Conservation (phyloP, 2,797 vertebrate genomes). For the Sebastes iracundus region DNA sequence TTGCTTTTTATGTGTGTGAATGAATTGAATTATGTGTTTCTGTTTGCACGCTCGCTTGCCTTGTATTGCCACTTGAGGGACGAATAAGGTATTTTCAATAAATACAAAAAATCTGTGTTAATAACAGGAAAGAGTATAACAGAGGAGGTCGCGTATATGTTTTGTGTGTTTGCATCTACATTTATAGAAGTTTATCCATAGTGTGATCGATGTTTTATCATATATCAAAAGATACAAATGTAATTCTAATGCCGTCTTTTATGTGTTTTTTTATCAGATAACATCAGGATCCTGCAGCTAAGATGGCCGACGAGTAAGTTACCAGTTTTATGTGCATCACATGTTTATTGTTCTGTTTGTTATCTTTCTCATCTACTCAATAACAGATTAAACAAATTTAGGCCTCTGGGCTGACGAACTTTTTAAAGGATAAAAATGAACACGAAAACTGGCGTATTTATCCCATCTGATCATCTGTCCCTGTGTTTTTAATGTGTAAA, state of each 20-base stretch:
- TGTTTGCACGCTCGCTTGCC: background rate
- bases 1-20: background rate
- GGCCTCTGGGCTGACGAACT: too few species aligned
- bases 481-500: background rate
- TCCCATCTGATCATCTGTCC: background rate
- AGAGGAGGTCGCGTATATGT: background rate
- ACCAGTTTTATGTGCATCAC: background rate
- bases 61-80: background rate
- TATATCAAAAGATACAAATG: background rate
- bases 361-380: too few species aligned
- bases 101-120: background rate
- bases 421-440: background rate
- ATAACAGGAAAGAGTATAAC: too few species aligned
- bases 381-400: too few species aligned
- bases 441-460: background rate
- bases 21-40: background rate
- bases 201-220: background rate
- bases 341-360: background rate
- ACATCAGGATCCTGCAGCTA: conserved; percentile 7
- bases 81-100: background rate
- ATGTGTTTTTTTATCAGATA: conserved; percentile 27
- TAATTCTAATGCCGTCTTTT: background rate
- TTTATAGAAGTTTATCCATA: background rate
- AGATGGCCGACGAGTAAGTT: conserved; percentile 71
- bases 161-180: background rate